Percentiles rank a stretch among this genome's conserved stretches.
Evolutionary conservation across 2,797 vertebrate genomes (phyloP).

Genomic region (Mionectes olivaceus): DNA sequence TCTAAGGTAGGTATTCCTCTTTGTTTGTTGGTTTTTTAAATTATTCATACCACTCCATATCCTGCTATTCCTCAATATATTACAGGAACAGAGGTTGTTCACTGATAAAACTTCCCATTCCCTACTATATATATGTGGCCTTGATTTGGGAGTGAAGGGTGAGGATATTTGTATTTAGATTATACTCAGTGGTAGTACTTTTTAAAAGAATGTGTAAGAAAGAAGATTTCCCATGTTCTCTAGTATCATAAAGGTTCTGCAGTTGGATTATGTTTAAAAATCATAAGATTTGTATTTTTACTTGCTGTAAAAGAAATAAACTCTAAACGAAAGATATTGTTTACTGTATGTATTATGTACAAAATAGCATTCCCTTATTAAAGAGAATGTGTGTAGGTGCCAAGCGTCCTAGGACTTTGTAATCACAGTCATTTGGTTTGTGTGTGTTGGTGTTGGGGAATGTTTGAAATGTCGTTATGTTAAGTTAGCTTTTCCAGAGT

Average conservation of each 20-base stretch:
- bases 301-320: not conserved
- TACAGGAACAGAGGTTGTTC: not conserved
- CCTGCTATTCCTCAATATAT: not conserved
- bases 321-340: not conserved
- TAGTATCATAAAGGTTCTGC: not conserved
- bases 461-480: not conserved
- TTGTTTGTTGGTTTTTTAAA: not conserved
- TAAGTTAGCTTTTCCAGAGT: conserved; percentile 1
- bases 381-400: conserved; percentile 7
- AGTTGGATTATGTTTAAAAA: not conserved
- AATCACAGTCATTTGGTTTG: not conserved
- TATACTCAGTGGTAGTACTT: not conserved
- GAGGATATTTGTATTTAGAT: not conserved
- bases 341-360: not conserved
- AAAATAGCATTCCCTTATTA: not conserved
- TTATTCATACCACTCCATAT: not conserved
- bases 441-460: conserved; percentile 9
- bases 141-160: not conserved
- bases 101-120: not conserved
- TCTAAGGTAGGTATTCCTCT: not conserved
- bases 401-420: not conserved
- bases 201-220: not conserved
- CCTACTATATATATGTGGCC: not conserved
- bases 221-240: not conserved
- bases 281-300: not conserved